Percentiles rank a stretch among this genome's conserved stretches.
phyloP scores from a whole-genome alignment of 2,888 invertebrate species.

The Pegoplata infirma region DNA sequence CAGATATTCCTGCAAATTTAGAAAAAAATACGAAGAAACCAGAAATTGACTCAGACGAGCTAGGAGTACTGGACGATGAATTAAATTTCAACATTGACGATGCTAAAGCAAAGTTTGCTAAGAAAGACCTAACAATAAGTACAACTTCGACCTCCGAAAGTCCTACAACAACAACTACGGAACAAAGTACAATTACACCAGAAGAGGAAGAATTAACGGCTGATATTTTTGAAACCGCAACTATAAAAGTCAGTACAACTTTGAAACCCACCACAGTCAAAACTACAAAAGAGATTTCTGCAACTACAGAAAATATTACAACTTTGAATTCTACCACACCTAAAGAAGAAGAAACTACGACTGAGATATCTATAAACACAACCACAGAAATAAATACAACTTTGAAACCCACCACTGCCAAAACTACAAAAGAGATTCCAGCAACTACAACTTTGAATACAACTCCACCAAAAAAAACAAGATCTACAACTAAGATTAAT shows the following conservation, averaged over 20 bases:
- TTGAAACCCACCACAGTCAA: no score
- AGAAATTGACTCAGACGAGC: no score
- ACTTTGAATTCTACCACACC: no score
- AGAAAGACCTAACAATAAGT: not conserved
- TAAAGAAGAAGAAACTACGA: no score
- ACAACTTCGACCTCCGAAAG: not conserved
- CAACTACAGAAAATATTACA: no score
- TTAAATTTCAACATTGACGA: no score
- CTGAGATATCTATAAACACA: not conserved
- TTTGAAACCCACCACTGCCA: no score
- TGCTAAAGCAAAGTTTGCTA: no score
- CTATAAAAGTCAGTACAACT: not conserved
- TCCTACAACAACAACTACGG: not conserved
- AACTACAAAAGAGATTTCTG: no score
- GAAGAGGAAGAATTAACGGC: not conserved
- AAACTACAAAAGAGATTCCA: not conserved
- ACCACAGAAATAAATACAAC: not conserved
- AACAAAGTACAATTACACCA: not conserved
- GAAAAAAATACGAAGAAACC: no score
- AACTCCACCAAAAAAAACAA: constrained; percentile 5
- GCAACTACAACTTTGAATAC: not conserved
- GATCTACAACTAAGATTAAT: not conserved
- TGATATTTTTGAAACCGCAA: not conserved
- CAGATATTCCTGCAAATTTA: no score
- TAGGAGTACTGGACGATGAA: no score